phyloP scores from a whole-genome alignment of 1,140 invertebrate genomes.

The Centruroides sculpturatus region DNA sequence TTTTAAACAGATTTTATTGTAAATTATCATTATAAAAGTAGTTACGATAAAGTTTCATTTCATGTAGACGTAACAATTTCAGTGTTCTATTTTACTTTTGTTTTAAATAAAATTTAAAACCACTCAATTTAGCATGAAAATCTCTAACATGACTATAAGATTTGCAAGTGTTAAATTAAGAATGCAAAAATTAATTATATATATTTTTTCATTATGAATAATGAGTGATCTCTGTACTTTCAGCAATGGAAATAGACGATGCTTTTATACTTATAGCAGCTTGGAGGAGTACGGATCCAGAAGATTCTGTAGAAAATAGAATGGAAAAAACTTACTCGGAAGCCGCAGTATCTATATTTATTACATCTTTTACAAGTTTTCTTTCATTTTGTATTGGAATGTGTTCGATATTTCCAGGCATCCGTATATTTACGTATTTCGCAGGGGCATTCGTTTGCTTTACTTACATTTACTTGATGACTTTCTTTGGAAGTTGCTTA shows the following conservation, averaged over 20 bases:
- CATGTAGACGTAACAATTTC: too few species aligned
- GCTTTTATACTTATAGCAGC: constrained; percentile 92
- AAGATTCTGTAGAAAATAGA: constrained; percentile 60
- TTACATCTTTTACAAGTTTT: constrained; percentile 92
- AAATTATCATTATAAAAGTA: too few species aligned
- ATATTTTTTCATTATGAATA: too few species aligned
- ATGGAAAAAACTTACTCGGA: constrained; percentile 78
- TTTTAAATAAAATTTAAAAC: too few species aligned
- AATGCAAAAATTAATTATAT: too few species aligned
- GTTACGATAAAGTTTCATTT: too few species aligned
- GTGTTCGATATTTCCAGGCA: constrained; percentile 80
- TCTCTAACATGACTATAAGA: too few species aligned
- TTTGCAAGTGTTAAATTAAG: too few species aligned
- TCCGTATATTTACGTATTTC: constrained; percentile 91
- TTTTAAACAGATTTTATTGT: too few species aligned
- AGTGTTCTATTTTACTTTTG: too few species aligned
- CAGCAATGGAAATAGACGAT: constrained; percentile 91
- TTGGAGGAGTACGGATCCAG: constrained; percentile 67
- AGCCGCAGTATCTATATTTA: constrained; percentile 92
- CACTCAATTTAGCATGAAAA: too few species aligned
- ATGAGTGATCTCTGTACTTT: background rate
- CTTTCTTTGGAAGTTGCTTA: constrained; percentile 81
- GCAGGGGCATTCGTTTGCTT: constrained; percentile 80
- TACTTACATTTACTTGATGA: constrained; percentile 86
- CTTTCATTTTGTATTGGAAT: constrained; percentile 91